Base-by-base conservation (phyloP, 2,888 invertebrate species). In the Hirtodrosophila cameraria region DNA sequence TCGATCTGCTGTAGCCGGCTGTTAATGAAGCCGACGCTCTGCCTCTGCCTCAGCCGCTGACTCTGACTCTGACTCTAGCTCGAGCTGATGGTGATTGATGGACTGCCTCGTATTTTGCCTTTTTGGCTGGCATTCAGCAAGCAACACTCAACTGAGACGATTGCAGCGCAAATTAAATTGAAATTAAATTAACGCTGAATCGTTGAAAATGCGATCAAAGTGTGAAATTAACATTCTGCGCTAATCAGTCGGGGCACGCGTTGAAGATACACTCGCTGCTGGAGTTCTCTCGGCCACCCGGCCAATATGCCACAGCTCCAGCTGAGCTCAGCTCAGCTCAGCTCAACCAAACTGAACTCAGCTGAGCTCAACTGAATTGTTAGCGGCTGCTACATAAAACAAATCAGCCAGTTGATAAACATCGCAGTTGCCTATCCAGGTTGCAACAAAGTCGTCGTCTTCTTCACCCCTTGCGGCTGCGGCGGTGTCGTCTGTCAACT, bases 171-270 rank as follows among this genome's bases (percentile, higher is more conserved):
- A 86, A 86, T 81, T 86, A 86, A 80, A 80, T 86, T 75, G 85
- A 82, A 82, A 82, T 87, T 83, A 83, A 87, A 87, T 83, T 82
- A 86, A 87, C 79, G 85, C 74, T 61, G 62, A 64, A 62, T 69
- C 62, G 74, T 59, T 68, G 86, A 67, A 70, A 87, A 87, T 83
- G 80, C 81, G 67, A 87, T 87, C 75, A 84, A 82, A 87, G 87
- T 84, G 83, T 84, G 87, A 84, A 84, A 84, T 84, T 87, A 84
- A 84, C 86, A 84, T 84, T 87, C 84, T 79, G 66, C 83, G 84
- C 87, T 86, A 87, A 84, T 84, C 86, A 84, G 84, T 20, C 74
- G 68, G 49, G 54, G 86, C 79, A 75, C 82, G 82, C 72, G 82
- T 81, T 67, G 45, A 11, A 57, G 35, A 31, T 36, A n/a, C 48